Conservation (phyloP, 1,140 invertebrate genomes). For the Lepidurus couesii region DNA sequence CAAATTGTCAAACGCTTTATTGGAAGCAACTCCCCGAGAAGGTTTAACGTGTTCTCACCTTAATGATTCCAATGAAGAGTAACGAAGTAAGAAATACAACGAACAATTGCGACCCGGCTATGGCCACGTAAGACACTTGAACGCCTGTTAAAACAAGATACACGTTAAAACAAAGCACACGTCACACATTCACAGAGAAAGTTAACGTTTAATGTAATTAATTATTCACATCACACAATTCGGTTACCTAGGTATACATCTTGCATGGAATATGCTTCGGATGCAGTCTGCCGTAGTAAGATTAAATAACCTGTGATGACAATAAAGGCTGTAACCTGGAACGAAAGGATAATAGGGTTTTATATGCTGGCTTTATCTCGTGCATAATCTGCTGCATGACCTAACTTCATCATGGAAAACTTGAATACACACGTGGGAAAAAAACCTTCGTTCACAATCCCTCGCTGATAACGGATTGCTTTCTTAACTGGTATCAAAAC, state of each 20-base stretch:
- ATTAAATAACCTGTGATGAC: background rate
- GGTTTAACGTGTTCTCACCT: constrained; percentile 50
- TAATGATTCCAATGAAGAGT: constrained; percentile 61
- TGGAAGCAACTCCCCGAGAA: background rate
- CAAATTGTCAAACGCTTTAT: background rate
- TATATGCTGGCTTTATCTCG: too few relatives aligned
- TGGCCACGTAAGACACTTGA: constrained; percentile 65
- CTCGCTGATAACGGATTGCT: too few relatives aligned
- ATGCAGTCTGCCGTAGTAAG: background rate
- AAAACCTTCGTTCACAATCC: too few relatives aligned
- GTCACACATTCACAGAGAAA: background rate
- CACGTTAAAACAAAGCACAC: constrained; percentile 6
- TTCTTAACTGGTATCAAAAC: too few relatives aligned
- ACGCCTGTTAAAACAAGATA: constrained; percentile 54
- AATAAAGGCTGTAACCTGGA: background rate
- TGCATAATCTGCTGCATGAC: too few relatives aligned
- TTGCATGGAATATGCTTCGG: constrained; percentile 3
- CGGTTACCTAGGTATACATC: background rate
- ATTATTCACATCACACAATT: background rate
- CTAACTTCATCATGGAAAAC: too few relatives aligned
- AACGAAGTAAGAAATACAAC: constrained; percentile 61
- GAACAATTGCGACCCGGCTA: constrained; percentile 65
- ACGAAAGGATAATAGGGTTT: background rate
- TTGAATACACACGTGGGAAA: too few relatives aligned
- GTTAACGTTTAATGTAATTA: background rate